Base-by-base conservation (phyloP, 2,797 vertebrate genomes). In the Cossypha polioptera region DNA sequence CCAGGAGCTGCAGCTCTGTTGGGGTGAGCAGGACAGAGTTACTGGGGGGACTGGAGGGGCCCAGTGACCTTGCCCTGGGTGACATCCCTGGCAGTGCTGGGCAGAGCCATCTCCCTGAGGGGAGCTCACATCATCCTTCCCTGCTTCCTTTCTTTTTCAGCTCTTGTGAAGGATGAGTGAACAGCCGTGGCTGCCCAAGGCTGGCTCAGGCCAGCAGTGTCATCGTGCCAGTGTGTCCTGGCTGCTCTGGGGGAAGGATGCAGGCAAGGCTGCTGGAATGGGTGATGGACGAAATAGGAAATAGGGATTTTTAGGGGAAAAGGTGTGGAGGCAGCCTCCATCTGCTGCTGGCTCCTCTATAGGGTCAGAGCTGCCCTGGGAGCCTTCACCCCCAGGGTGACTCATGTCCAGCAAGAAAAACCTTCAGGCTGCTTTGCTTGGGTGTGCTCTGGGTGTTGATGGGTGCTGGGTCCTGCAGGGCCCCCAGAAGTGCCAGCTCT, bases 161-260 rank as follows among this genome's bases (percentile, higher is more conserved):
- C 31, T 69, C 71, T 66, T 36, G 29, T 87, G 88, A 89, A 95
- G 72, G 91, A 65, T 33, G n/a, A 89, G 68, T 21, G 16, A 79
- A 65, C 33, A 15, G 3, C 12, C 1, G 10, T 16, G 71, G 65
- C 83, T 89, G 96, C 92, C 93, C 88, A 3, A 45, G 76, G 87
- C 91, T 69, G 83, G 84, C 87, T 86, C 66, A 28, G 81, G 87
- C 88, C 89, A 33, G 42, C 69, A 8, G 5, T 13, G 71, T 29
- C 47, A 13, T 21, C 20, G 5, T n/a, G 62, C 45, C 26, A 63
- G 13, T 1, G 29, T 65, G 69, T 77, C 91, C 76, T 61, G 20
- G 20, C 45, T 51, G 71, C 48, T 84, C 36, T 25, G 31, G 40
- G 36, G 48, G 4, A 68, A 43, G 66, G 43, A 51, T 45, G 36